These are phyloP conservation scores for Lycocerus yunnanus DNA, from an alignment of 2,888 invertebrate species.

Conservation along the genomic window DNA sequence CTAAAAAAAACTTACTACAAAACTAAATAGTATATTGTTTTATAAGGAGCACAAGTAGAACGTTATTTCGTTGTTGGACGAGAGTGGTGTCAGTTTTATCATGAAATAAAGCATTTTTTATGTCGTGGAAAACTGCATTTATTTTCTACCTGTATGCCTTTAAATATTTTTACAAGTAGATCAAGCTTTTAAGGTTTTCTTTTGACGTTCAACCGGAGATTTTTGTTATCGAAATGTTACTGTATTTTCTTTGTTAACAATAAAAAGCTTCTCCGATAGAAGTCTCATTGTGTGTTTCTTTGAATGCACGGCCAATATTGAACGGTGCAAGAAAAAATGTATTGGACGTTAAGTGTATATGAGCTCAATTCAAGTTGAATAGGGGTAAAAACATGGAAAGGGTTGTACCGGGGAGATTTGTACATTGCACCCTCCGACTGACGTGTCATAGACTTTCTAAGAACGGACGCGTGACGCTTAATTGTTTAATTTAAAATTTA, in stretches of 20 bases:
- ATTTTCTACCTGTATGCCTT: too few species aligned
- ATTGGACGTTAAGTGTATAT: neutral
- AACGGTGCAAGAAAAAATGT: neutral
- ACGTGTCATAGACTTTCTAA: neutral
- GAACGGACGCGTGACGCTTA: neutral
- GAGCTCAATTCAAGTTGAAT: neutral
- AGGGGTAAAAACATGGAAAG: neutral
- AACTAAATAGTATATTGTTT: too few species aligned
- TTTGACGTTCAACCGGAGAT: neutral
- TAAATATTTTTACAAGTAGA: neutral
- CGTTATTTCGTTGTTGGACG: too few species aligned
- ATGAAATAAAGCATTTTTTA: too few species aligned
- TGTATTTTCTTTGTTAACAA: neutral
- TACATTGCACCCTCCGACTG: neutral
- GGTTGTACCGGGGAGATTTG: neutral
- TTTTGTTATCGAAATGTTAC: neutral
- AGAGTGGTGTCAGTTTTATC: too few species aligned
- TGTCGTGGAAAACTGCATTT: neutral
- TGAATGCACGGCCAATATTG: neutral
- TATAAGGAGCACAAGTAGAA: too few species aligned
- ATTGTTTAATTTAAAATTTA: neutral
- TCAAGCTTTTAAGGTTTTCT: neutral
- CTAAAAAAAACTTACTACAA: too few species aligned
- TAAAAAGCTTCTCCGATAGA: neutral
- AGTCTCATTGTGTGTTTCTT: neutral